These are phyloP conservation scores for Orchesella cincta DNA, from an alignment of 1,140 invertebrate genomes.

Conservation along the genomic window DNA sequence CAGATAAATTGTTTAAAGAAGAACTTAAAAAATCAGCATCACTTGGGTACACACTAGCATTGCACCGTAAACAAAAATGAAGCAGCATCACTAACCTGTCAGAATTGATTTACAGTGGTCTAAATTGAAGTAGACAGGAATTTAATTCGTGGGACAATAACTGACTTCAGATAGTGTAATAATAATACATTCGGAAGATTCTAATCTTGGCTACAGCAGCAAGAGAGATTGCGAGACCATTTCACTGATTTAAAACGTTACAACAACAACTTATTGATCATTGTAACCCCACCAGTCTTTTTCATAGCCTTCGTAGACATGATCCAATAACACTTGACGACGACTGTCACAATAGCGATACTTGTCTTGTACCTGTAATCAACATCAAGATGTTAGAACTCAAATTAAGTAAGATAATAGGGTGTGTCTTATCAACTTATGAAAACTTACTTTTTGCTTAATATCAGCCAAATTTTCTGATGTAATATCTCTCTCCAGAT, in stretches of 20 bases:
- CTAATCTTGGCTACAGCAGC: conserved; percentile 7
- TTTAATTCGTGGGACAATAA: not conserved
- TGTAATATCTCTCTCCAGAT: conserved; percentile 96
- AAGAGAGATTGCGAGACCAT: conserved; percentile 8
- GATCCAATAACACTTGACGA: conserved; percentile 88
- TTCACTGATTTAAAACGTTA: not conserved
- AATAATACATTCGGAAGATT: conserved; percentile 19
- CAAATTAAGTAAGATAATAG: not conserved
- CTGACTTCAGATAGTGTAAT: not conserved
- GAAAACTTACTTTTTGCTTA: conserved; percentile 92
- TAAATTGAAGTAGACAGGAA: conserved; percentile 4
- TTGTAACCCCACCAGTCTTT: conserved; percentile 96
- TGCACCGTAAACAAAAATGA: no score
- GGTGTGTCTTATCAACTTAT: no score
- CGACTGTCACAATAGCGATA: conserved; percentile 90
- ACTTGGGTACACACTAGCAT: no score
- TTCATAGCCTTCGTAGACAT: conserved; percentile 97
- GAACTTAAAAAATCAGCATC: no score
- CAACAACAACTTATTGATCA: not conserved
- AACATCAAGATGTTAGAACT: conserved; percentile 14
- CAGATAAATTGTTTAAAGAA: no score
- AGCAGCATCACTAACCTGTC: no score
- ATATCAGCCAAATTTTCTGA: conserved; percentile 96
- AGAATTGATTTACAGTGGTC: not conserved
- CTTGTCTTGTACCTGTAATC: conserved; percentile 48